Evolutionary conservation across 2,797 vertebrate species (phyloP), one percentile per base, ranked within the genome.

Genomic region (Triplophysa bombifrons): DNA sequence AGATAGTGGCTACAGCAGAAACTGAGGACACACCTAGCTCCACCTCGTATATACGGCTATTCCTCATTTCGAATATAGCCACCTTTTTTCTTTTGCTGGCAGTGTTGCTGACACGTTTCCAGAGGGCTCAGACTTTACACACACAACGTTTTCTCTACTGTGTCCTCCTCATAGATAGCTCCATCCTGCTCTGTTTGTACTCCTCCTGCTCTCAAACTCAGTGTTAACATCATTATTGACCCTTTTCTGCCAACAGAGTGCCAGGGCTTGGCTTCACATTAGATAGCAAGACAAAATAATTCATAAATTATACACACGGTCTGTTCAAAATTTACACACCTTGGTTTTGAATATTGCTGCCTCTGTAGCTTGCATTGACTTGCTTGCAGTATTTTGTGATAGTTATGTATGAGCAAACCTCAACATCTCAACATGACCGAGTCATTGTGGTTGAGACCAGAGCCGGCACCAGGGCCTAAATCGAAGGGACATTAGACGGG

Each of bases 51-150:
- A 97, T 96, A 19, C 92, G 96, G 56, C 92, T 99, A 2, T 99
- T 99, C 85, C 93, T 99, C 46, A 93, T 99, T 72, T 88, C 98
- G 82, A 99, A 99, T 90, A 99, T 96, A 12, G 92, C 93, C 58
- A 96, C 96, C 76, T 99, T 99, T 90, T 96, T 99, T 74, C 87
- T 96, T 87, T 94, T 99, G 88, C 86, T 99, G 88, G 94, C 96
- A 3, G 91, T 96, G 89, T 92, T 98, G 78, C 88, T 98, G 85
- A 97, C 94, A 0, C 96, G 95, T 72, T 96, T 97, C 82, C 95
- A 96, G 87, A 95, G 93, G 83, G 94, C 93, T 19, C 95, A 95
- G 64, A 97, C 94, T 88, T 92, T 97, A 55, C 94, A 96, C 81
- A 93, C 95, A 4, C 96, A 98, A 88, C 93, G 95, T 80, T 98